phyloP scores from a whole-genome alignment of 2,113 vertebrate species.

The Cyprinodon tularosa region DNA sequence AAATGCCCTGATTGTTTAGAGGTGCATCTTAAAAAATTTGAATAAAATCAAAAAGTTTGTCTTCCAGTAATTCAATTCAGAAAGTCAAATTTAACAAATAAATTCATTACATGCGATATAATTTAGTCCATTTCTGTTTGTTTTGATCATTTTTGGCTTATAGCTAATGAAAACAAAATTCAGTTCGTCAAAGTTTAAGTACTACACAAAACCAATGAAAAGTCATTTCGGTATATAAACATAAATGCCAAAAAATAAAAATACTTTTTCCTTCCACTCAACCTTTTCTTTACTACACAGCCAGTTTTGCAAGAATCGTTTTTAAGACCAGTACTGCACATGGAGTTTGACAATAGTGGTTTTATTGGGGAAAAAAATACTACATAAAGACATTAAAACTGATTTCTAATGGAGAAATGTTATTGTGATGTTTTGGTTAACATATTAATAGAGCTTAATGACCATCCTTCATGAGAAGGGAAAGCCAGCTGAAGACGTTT shows the following conservation, averaged over 20 bases:
- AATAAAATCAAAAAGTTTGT: background rate
- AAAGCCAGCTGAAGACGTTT: background rate
- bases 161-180: background rate
- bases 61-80: background rate
- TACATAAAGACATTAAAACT: no score
- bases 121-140: background rate
- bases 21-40: background rate
- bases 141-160: background rate
- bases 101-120: background rate
- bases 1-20: slow-evolving; percentile 59
- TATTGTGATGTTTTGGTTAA: background rate
- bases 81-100: background rate
- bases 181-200: background rate
- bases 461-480: background rate
- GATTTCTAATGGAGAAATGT: background rate
- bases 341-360: no score
- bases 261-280: background rate
- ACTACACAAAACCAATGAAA: background rate
- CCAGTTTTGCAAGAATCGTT: background rate
- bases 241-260: background rate
- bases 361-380: no score
- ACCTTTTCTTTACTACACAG: background rate
- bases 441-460: background rate
- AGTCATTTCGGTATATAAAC: background rate
- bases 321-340: background rate